phyloP scores from a whole-genome alignment of 2,113 vertebrate species.

The Apistogramma diplotaenia region DNA sequence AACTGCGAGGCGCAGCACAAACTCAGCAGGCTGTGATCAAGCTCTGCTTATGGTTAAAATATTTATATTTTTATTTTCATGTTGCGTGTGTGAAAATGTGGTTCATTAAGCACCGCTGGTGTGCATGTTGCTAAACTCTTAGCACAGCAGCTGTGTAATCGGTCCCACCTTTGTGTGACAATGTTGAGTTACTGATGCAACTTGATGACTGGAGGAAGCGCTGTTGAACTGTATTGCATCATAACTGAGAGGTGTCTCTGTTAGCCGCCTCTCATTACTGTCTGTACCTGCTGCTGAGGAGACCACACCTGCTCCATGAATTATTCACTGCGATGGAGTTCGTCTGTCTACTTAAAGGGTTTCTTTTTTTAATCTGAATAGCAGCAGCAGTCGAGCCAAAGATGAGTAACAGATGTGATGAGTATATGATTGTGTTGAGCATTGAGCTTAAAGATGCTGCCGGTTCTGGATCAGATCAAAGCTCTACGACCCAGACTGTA shows the following conservation, averaged over 20 bases:
- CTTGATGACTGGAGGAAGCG: not conserved
- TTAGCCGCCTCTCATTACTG: not conserved
- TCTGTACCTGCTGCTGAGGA: no score
- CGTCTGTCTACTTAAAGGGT: not conserved
- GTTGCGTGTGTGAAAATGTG: not conserved
- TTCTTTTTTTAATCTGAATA: not conserved
- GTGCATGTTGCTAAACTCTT: not conserved
- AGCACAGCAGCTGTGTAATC: not conserved
- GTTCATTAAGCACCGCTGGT: fast-evolving
- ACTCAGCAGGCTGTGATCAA: fast-evolving
- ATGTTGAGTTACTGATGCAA: not conserved
- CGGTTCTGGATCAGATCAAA: no score
- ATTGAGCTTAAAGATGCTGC: not conserved
- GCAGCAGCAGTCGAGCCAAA: no score
- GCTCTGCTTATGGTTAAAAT: not conserved
- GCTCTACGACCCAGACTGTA: not conserved
- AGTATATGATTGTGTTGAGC: not conserved
- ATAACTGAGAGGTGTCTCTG: not conserved
- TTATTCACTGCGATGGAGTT: not conserved
- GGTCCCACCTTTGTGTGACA: not conserved
- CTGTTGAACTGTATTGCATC: not conserved
- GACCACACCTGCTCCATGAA: not conserved
- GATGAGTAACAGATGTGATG: not conserved
- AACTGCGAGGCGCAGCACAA: not conserved
- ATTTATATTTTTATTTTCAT: not conserved